Percentiles rank a stretch among this genome's conserved stretches.
phyloP scores from a whole-genome alignment of 2,888 invertebrate genomes.

The Odontomyia ornata region DNA sequence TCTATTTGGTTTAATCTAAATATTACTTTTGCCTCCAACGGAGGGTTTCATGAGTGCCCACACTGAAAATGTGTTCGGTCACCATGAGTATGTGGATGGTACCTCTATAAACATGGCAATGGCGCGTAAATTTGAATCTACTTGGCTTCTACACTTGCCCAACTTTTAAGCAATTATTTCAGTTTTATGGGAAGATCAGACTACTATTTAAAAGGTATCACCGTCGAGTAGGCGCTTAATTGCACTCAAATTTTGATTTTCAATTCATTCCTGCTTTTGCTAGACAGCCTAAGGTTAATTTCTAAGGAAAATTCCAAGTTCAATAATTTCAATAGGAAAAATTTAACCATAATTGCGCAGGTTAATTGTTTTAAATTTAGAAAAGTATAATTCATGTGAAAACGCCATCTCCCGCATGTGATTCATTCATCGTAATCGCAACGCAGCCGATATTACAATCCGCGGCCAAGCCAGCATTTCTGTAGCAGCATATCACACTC shows the following conservation, averaged over 20 bases:
- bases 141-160: too few relatives aligned
- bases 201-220: too few relatives aligned
- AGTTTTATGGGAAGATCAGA: too few relatives aligned
- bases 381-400: not conserved
- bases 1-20: constrained; percentile 57
- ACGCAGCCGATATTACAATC: not conserved
- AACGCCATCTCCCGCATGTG: constrained; percentile 4
- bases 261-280: too few relatives aligned
- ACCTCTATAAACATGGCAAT: constrained; percentile 56
- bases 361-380: constrained; percentile 37
- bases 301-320: not conserved
- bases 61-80: constrained; percentile 63
- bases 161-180: too few relatives aligned
- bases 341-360: constrained; percentile 17
- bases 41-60: constrained; percentile 76
- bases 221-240: too few relatives aligned
- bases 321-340: not conserved
- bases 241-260: too few relatives aligned
- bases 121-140: constrained; percentile 63
- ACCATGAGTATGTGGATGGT: constrained; percentile 60
- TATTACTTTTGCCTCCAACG: constrained; percentile 60
- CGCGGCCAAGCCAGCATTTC: not conserved
- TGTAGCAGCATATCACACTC: not conserved
- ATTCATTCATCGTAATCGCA: constrained; percentile 22
- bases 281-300: too few relatives aligned